Evolutionary conservation across 2,797 vertebrate species (phyloP).

Genomic region (Dermochelys coriacea): DNA sequence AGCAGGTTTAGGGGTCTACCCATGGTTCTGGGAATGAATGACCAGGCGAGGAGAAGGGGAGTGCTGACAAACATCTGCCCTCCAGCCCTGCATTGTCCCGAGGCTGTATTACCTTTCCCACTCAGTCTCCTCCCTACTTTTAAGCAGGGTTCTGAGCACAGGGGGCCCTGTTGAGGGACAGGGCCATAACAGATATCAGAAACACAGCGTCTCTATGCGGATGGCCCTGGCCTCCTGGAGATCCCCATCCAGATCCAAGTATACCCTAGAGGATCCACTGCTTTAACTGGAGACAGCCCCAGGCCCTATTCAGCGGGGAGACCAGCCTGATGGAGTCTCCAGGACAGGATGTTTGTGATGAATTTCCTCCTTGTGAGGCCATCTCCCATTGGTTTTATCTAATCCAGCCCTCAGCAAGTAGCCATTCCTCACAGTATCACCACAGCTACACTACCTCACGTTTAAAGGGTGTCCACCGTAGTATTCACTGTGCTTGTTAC

Average conservation of each 20-base stretch:
- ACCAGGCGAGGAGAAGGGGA: background rate
- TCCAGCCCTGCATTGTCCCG: background rate
- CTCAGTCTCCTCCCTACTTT: background rate
- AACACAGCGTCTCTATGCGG: background rate
- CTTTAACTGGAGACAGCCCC: too few species aligned
- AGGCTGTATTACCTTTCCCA: background rate
- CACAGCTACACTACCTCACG: background rate
- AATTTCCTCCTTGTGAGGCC: background rate
- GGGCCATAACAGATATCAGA: fast-evolving
- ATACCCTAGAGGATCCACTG: background rate
- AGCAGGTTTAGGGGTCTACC: background rate
- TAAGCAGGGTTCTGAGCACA: background rate
- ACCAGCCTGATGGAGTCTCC: background rate
- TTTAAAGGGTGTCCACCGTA: background rate
- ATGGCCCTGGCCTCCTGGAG: background rate
- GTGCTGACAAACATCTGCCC: background rate
- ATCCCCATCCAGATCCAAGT: background rate
- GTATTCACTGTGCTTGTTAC: background rate
- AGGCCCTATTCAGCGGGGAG: background rate
- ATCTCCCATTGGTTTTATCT: fast-evolving
- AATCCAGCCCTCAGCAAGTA: background rate
- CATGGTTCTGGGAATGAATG: background rate
- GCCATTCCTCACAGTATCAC: background rate
- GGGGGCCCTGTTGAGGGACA: background rate
- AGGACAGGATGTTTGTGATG: background rate